Base-by-base conservation (phyloP, 2,888 invertebrate genomes). In the Patella caerulea region DNA sequence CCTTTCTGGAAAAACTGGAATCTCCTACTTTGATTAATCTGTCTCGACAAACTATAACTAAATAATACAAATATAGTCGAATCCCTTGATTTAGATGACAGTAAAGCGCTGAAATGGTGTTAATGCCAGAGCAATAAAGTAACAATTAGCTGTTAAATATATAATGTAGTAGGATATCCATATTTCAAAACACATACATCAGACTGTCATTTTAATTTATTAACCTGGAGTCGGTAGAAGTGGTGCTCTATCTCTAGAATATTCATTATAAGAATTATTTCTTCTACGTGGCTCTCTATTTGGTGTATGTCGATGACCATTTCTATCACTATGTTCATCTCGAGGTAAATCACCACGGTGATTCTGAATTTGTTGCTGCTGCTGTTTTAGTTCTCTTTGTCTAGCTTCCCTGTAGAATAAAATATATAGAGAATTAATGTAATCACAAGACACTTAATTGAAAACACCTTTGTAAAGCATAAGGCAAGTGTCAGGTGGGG, bases 311-410 rank as follows among this genome's bases (percentile, higher is more conserved):
- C 65, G 24, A 19, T 11, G 19, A 19, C 65, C 65, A 65, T 65
- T 65, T 19, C 65, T 65, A 65, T 65, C 65, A 65, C 24, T 65
- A 19, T 65, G 24, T 45, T n/a, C 59, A 52, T 29, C 45, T 34
- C 34, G 73, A 19, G 29, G 52, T 29, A 14, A 17, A 14, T 34
- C 52, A 19, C 55, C 24, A 56, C 17, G 15, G 24, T 76, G 76
- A 24, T 73, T 19, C 24, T 74, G 52, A 17, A 19, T 34, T n/a
- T 53, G 24, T 5, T 74, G 59, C 52, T 15, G 56, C 24, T 71
- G 59, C 17, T 55, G 78, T 17, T 55, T 55, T 5, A 17, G 55
- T 19, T 59, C 71, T 24, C 69, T 53, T 56, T 75, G 75, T 15
- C 34, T 71, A 14, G n/a, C n/a, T 15, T 74, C 45, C 45, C 45